These are phyloP conservation scores for Ranitomeya imitator DNA, from an alignment of 2,113 vertebrate genomes.

Conservation along the genomic window DNA sequence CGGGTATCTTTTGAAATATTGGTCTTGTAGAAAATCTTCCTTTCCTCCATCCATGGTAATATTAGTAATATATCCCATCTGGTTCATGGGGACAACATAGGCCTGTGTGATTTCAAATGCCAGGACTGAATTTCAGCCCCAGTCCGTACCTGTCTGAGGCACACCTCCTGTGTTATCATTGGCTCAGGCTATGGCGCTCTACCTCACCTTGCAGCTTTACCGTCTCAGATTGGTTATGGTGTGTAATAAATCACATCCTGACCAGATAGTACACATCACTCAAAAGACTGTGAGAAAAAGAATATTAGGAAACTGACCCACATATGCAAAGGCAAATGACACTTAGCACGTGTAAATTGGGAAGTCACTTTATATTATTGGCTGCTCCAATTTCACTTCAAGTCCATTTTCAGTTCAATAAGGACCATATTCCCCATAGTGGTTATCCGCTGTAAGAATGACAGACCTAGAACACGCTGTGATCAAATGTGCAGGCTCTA, in stretches of 20 bases:
- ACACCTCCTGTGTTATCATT: background rate
- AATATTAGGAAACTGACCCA: background rate
- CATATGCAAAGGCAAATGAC: too few relatives aligned
- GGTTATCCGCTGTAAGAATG: background rate
- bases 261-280: background rate
- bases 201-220: background rate
- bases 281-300: background rate
- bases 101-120: too few relatives aligned
- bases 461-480: background rate
- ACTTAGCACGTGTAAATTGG: too few relatives aligned
- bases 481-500: background rate
- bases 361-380: too few relatives aligned
- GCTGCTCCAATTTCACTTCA: background rate
- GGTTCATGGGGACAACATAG: too few relatives aligned
- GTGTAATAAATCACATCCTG: background rate
- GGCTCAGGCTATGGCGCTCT: background rate
- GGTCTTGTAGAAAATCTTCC: too few relatives aligned
- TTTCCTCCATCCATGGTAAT: too few relatives aligned
- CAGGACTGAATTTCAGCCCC: too few relatives aligned
- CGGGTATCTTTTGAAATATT: too few relatives aligned
- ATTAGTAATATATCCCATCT: too few relatives aligned
- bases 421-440: background rate
- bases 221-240: background rate
- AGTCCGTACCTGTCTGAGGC: background rate
- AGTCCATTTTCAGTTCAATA: background rate